phyloP scores from a whole-genome alignment of 2,888 invertebrate species.

The Venustoraphidia nigricollis region DNA sequence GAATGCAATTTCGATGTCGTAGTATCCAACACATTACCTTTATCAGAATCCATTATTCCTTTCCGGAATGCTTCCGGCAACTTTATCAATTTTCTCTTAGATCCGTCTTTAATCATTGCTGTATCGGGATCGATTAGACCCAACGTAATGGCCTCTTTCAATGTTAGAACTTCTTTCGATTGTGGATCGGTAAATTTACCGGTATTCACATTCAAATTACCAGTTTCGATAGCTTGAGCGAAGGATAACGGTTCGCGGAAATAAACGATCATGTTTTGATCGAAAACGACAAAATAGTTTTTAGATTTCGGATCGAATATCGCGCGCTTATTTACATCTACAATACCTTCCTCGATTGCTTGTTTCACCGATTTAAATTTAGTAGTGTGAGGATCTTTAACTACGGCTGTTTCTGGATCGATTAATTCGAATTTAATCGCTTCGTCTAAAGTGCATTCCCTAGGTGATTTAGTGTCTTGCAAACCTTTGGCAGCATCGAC shows the following conservation, averaged over 20 bases:
- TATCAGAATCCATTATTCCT: slow-evolving; percentile 74
- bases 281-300: slow-evolving; percentile 57
- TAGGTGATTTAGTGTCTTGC: slow-evolving; percentile 28
- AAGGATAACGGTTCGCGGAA: slow-evolving; percentile 61
- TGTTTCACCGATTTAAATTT: slow-evolving; percentile 53
- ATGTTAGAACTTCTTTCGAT: slow-evolving; percentile 45
- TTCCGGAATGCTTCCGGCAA: slow-evolving; percentile 73
- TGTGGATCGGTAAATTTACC: slow-evolving; percentile 61
- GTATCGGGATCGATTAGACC: slow-evolving; percentile 77
- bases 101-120: slow-evolving; percentile 69
- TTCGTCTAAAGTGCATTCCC: slow-evolving; percentile 68
- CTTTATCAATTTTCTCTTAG: slow-evolving; percentile 64
- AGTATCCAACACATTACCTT: slow-evolving; percentile 70
- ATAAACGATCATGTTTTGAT: slow-evolving; percentile 57
- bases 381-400: slow-evolving; percentile 65
- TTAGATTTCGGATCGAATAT: slow-evolving; percentile 57
- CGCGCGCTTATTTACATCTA: slow-evolving; percentile 53
- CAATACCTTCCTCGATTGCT: slow-evolving; percentile 46
- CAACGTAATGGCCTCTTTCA: slow-evolving; percentile 63
- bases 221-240: slow-evolving; percentile 63
- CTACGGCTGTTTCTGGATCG: slow-evolving; percentile 57
- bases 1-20: slow-evolving; percentile 65
- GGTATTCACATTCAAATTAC: slow-evolving; percentile 51
- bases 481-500: slow-evolving; percentile 16
- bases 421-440: slow-evolving; percentile 68